phyloP scores from a whole-genome alignment of 2,797 vertebrate genomes.

The Coregonus ussuriensis region DNA sequence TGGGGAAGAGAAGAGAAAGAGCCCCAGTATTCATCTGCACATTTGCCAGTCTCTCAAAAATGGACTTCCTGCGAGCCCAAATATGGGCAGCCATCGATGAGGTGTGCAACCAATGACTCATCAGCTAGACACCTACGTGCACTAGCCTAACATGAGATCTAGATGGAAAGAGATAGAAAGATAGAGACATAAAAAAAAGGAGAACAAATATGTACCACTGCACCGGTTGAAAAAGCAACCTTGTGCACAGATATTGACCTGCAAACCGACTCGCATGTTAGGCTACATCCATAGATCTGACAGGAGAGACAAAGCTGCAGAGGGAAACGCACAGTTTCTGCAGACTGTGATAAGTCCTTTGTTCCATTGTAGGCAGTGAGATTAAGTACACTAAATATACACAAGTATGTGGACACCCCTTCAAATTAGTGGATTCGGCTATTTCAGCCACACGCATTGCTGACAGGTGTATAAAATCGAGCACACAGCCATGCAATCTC shows the following conservation, averaged over 20 bases:
- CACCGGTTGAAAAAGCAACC: background rate
- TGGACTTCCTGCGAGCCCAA: slow-evolving; percentile 74
- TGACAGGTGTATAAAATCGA: too few species aligned
- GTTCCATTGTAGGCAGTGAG: background rate
- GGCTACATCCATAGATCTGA: background rate
- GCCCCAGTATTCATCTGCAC: slow-evolving; percentile 24
- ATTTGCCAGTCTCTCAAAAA: slow-evolving; percentile 51
- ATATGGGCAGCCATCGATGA: slow-evolving; percentile 76
- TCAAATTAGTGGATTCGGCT: too few species aligned
- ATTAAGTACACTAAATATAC: background rate
- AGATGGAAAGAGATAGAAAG: background rate
- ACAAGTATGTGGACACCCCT: too few species aligned
- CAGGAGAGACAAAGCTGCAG: background rate
- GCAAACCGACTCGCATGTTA: background rate
- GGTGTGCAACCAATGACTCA: slow-evolving; percentile 80
- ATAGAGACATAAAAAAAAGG: background rate
- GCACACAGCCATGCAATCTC: too few species aligned
- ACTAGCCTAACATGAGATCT: slow-evolving; percentile 36
- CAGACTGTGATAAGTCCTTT: slow-evolving; percentile 2
- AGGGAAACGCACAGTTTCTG: background rate
- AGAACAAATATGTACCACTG: background rate
- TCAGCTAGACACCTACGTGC: slow-evolving; percentile 67
- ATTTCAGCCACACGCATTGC: too few species aligned
- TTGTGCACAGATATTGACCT: background rate
- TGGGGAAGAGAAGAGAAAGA: slow-evolving; percentile 38